A percentile compares a stretch with the other conserved stretches of the same genome.
These are phyloP conservation scores for Sebastolobus altivelis DNA, from an alignment of 2,797 vertebrate species.

Conservation along the genomic window DNA sequence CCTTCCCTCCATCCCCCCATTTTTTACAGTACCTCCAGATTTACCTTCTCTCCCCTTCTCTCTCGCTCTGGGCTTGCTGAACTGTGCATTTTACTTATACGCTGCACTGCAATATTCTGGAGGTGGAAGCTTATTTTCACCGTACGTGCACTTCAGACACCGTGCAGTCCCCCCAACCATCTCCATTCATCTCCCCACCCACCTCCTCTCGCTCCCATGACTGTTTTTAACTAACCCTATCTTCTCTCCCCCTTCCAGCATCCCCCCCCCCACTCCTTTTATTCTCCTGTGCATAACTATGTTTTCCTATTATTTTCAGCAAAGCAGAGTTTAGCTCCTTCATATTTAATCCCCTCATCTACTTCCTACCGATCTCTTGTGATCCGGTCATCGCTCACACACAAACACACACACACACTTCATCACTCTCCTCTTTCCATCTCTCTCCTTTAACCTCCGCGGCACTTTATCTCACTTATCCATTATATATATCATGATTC, in stretches of 20 bases:
- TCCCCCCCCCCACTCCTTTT: neutral
- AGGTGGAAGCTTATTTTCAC: conserved; percentile 69
- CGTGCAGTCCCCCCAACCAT: conserved; percentile 47
- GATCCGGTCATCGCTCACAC: conserved; percentile 41
- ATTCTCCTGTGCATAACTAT: conserved; percentile 60
- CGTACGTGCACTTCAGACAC: conserved; percentile 62
- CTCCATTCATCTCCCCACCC: conserved; percentile 55
- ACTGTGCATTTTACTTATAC: conserved; percentile 75
- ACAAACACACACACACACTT: conserved; percentile 7
- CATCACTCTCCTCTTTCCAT: conserved; percentile 40
- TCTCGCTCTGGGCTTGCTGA: conserved; percentile 74
- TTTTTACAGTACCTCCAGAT: conserved; percentile 35
- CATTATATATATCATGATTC: conserved; percentile 67
- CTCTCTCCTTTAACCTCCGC: conserved; percentile 46
- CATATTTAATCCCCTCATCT: conserved; percentile 78
- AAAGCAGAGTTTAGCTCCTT: conserved; percentile 66
- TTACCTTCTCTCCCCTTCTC: conserved; percentile 42
- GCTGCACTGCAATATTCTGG: conserved; percentile 70
- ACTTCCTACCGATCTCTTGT: conserved; percentile 36
- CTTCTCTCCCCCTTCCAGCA: conserved; percentile 9
- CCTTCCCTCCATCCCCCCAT: neutral
- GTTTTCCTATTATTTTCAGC: conserved; percentile 57
- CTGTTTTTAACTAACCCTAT: conserved; percentile 42
- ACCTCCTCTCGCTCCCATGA: conserved; percentile 39
- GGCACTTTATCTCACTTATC: conserved; percentile 66